Evolutionary conservation across 1,140 invertebrate species (phyloP).

Genomic region (Archivesica marissinica): DNA sequence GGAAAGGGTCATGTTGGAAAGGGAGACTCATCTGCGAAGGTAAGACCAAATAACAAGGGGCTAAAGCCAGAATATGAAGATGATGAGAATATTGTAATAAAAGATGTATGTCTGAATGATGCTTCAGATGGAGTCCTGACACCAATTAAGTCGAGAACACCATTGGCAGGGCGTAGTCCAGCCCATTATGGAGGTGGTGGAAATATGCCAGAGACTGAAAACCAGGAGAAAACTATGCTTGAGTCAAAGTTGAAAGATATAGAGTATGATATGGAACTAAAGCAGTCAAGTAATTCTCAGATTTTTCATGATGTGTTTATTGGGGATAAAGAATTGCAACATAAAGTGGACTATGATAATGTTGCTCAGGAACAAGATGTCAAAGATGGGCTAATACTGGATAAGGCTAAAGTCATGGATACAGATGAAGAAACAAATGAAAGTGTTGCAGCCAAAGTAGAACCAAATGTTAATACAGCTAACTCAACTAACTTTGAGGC

Average conservation of each 20-base stretch:
- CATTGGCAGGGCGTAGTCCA: slow-evolving; percentile 68
- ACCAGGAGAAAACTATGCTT: slow-evolving; percentile 7
- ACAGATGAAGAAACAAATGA: neutral
- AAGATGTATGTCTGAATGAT: slow-evolving; percentile 70
- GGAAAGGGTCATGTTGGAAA: slow-evolving; percentile 45
- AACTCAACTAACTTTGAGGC: neutral
- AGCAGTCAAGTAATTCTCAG: slow-evolving; percentile 57
- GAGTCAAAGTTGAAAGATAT: slow-evolving; percentile 31
- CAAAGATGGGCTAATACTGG: neutral
- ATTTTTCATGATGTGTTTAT: slow-evolving; percentile 47
- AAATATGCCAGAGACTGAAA: slow-evolving; percentile 31
- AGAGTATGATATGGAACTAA: slow-evolving; percentile 47
- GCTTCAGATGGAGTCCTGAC: slow-evolving; percentile 67
- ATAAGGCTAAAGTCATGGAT: neutral
- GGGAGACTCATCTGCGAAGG: slow-evolving; percentile 16
- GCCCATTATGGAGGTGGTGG: slow-evolving; percentile 46
- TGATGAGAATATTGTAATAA: slow-evolving; percentile 65
- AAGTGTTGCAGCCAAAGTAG: neutral
- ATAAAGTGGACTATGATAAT: slow-evolving; percentile 15
- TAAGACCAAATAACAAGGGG: slow-evolving; percentile 34
- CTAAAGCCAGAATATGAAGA: slow-evolving; percentile 67
- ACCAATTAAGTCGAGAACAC: slow-evolving; percentile 68
- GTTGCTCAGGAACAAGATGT: neutral
- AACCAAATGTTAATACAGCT: neutral
- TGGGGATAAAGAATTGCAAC: slow-evolving; percentile 28